Conservation (phyloP, 2,113 vertebrate species). For the Onychorhynchus coronatus region DNA sequence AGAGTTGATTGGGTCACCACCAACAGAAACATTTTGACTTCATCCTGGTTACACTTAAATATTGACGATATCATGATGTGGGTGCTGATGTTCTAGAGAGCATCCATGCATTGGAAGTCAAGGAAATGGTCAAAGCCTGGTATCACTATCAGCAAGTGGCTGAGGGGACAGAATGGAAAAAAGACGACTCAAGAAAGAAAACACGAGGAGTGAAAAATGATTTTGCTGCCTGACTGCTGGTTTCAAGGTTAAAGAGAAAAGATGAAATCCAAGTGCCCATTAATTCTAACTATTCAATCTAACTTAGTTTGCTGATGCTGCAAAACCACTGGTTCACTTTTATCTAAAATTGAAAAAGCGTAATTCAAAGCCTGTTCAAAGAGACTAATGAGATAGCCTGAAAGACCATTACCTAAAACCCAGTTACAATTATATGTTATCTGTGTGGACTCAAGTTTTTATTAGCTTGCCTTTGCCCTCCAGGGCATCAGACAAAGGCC, state of each 20-base stretch:
- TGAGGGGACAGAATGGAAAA: neutral
- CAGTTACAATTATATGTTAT: conserved; percentile 25
- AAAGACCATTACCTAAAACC: conserved; percentile 39
- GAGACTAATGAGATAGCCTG: conserved; percentile 38
- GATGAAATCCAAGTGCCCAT: conserved; percentile 19
- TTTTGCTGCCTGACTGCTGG: neutral
- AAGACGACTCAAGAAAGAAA: neutral
- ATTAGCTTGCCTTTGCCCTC: conserved; percentile 34
- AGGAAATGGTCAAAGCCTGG: neutral
- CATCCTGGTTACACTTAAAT: neutral
- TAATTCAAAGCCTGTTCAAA: conserved; percentile 55
- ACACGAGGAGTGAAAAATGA: neutral
- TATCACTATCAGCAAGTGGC: neutral
- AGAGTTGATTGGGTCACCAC: neutral
- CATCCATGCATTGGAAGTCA: neutral
- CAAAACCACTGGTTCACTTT: neutral
- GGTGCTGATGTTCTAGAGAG: neutral
- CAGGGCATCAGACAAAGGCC: conserved; percentile 26
- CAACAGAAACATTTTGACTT: neutral
- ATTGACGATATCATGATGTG: neutral
- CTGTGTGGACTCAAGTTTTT: conserved; percentile 36
- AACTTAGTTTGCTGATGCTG: conserved; percentile 45
- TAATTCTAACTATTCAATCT: conserved; percentile 27
- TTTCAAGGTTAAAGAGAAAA: conserved; percentile 36
- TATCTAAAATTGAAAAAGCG: conserved; percentile 11